Evolutionary conservation across 2,888 invertebrate species (phyloP).

Genomic region (Microctonus aethiopoides): DNA sequence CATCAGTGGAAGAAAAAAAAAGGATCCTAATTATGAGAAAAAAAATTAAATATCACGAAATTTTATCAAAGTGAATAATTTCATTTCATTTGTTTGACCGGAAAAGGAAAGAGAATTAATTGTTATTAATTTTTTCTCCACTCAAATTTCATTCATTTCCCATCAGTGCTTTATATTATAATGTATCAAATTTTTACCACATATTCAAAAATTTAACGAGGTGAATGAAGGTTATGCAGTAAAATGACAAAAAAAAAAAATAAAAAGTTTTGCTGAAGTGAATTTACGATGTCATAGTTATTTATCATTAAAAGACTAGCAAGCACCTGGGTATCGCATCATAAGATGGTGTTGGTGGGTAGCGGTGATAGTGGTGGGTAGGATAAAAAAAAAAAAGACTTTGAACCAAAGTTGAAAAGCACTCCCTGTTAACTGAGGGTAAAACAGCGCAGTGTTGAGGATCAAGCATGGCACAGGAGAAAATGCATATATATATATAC

Average conservation of each 20-base stretch:
- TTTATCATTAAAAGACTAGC: conserved; percentile 17
- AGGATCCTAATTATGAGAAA: background rate
- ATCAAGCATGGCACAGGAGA: background rate
- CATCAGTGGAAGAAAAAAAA: conserved; percentile 53
- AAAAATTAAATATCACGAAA: background rate
- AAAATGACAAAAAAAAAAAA: conserved; percentile 19
- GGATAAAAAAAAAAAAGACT: conserved; percentile 13
- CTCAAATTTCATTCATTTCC: background rate
- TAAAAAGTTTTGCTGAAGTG: conserved; percentile 40
- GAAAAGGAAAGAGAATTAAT: background rate
- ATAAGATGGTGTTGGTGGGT: background rate
- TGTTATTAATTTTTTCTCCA: background rate
- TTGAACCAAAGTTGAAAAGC: conserved; percentile 44
- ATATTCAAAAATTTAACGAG: background rate
- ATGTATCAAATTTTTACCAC: conserved; percentile 20
- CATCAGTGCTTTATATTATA: background rate
- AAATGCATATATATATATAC: background rate
- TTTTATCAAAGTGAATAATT: conserved; percentile 11
- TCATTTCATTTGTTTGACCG: background rate
- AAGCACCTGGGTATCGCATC: conserved; percentile 10
- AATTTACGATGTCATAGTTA: conserved; percentile 15
- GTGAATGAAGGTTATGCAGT: conserved; percentile 9
- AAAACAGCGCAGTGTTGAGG: conserved; percentile 27
- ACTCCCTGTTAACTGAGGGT: conserved; percentile 28
- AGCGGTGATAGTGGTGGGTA: background rate